Evolutionary conservation across 2,113 vertebrate species (phyloP).

Genomic region (Toxotes jaculatrix): DNA sequence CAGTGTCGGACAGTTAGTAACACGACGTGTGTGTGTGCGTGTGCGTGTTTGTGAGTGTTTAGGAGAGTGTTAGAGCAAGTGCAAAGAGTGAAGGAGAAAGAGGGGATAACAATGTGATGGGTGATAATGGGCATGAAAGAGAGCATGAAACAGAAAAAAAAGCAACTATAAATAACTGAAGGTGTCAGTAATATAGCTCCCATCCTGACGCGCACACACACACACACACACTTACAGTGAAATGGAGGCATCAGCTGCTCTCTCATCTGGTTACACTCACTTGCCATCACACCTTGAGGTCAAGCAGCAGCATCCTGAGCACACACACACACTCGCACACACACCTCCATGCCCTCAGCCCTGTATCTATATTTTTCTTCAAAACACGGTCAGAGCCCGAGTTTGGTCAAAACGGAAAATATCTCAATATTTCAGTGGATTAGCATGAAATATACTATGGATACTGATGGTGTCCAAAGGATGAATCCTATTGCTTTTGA

Average conservation of each 20-base stretch:
- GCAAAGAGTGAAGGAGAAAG: conserved; percentile 48
- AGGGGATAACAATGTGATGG: conserved; percentile 35
- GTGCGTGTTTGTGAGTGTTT: not conserved
- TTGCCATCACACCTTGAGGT: conserved; percentile 72
- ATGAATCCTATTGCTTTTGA: not conserved
- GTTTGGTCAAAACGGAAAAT: no score
- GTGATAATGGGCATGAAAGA: conserved; percentile 49
- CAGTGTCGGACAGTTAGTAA: conserved; percentile 59
- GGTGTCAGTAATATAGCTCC: conserved; percentile 34
- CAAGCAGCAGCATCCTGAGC: conserved; percentile 63
- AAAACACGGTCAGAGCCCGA: not conserved
- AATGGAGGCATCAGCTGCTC: conserved; percentile 64
- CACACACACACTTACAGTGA: conserved; percentile 22
- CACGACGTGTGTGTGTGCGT: not conserved
- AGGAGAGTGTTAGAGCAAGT: conserved; percentile 2
- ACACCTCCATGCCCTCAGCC: conserved; percentile 14
- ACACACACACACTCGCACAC: conserved; percentile 33
- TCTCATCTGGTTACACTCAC: conserved; percentile 59
- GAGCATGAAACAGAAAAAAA: conserved; percentile 38
- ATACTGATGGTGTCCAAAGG: not conserved
- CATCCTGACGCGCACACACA: conserved; percentile 12
- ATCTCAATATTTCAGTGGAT: no score
- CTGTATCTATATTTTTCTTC: not conserved
- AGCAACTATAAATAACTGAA: conserved; percentile 64
- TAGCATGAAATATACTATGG: not conserved